A percentile compares a stretch with the other conserved stretches of the same genome.
phyloP scores from a whole-genome alignment of 1,140 invertebrate genomes.

The Nylanderia fulva region DNA sequence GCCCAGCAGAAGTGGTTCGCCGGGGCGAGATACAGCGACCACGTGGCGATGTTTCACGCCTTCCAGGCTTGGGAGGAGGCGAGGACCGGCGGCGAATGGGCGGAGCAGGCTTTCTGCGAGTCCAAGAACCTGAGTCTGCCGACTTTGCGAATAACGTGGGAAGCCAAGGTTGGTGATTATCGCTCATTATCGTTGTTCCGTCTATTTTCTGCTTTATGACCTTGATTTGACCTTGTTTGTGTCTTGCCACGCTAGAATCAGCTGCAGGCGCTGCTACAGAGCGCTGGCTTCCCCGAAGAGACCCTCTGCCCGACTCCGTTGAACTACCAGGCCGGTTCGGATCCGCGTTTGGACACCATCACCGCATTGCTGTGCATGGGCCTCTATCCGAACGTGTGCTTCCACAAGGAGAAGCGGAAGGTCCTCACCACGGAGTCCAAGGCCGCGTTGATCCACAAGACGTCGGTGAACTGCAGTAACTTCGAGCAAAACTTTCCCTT shows the following conservation, averaged over 20 bases:
- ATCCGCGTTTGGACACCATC: constrained; percentile 94
- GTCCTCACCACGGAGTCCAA: constrained; percentile 98
- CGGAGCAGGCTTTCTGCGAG: constrained; percentile 95
- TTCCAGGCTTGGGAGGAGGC: constrained; percentile 96
- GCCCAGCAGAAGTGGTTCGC: constrained; percentile 93
- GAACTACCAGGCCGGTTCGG: constrained; percentile 92
- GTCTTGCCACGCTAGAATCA: constrained; percentile 89
- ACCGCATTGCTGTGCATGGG: constrained; percentile 95
- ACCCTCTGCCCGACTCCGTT: constrained; percentile 89
- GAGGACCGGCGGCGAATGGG: constrained; percentile 91
- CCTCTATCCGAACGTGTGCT: constrained; percentile 98
- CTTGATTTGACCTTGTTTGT: constrained; percentile 11
- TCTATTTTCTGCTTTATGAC: neutral
- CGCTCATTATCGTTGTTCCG: too few relatives aligned
- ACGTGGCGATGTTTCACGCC: constrained; percentile 97
- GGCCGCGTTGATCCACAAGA: constrained; percentile 97
- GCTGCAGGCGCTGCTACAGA: constrained; percentile 93
- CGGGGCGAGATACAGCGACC: constrained; percentile 96
- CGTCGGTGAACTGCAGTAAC: constrained; percentile 97
- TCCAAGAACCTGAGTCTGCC: constrained; percentile 95
- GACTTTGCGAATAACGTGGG: constrained; percentile 95
- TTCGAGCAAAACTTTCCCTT: constrained; percentile 94
- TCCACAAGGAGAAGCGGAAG: constrained; percentile 97
- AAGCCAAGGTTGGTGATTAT: constrained; percentile 91
- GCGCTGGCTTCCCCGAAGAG: constrained; percentile 96